phyloP scores from a whole-genome alignment of 2,888 invertebrate genomes.

The Steinernema carpocapsae region DNA sequence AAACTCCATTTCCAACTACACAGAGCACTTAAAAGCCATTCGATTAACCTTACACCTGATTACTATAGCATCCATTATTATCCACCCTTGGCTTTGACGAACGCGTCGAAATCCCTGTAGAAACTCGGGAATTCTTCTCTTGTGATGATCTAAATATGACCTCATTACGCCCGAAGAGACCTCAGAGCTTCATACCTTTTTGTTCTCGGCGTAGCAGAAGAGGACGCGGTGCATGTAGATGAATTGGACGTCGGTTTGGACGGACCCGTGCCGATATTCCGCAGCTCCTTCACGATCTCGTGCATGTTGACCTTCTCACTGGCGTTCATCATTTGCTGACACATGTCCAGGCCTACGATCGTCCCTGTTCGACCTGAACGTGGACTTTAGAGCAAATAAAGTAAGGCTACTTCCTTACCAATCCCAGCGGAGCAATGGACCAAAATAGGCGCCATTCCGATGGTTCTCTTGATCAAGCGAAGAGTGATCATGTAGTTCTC shows the following conservation, averaged over 20 bases:
- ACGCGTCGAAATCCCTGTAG: conserved; percentile 27
- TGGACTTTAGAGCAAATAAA: not conserved
- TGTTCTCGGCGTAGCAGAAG: conserved; percentile 52
- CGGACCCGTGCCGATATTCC: conserved; percentile 49
- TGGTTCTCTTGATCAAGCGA: conserved; percentile 43
- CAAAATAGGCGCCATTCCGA: conserved; percentile 20
- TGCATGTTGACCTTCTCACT: conserved; percentile 49
- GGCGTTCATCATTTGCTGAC: conserved; percentile 44
- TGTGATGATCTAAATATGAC: not conserved
- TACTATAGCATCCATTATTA: too few relatives aligned
- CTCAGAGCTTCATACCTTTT: conserved; percentile 30
- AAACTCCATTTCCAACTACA: too few relatives aligned
- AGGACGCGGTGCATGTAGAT: conserved; percentile 58
- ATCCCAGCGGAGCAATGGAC: conserved; percentile 51
- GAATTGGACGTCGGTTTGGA: conserved; percentile 54
- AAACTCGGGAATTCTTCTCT: conserved; percentile 16
- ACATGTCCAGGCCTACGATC: conserved; percentile 58
- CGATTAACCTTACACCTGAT: too few relatives aligned
- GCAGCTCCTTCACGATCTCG: conserved; percentile 49
- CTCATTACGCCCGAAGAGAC: too few relatives aligned
- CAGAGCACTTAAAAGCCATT: too few relatives aligned
- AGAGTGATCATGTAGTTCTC: conserved; percentile 48
- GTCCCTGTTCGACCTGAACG: conserved; percentile 60
- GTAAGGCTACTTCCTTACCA: conserved; percentile 28
- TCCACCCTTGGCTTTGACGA: conserved; percentile 35